These are phyloP conservation scores for Lasioglossum marginatum DNA, from an alignment of 2,888 invertebrate genomes.

Conservation along the genomic window DNA sequence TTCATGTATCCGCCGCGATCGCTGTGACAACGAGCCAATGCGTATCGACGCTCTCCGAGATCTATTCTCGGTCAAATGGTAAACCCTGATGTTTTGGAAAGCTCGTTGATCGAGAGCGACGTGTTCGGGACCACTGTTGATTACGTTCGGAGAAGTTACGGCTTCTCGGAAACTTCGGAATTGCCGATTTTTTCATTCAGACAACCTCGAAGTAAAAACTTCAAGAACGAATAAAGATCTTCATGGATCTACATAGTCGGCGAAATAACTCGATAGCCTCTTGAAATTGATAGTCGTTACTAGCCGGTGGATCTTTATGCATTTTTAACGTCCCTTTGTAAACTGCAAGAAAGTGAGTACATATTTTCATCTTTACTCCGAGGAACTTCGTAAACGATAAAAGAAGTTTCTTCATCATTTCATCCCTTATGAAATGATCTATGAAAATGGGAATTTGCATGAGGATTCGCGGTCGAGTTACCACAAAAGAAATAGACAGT, in stretches of 20 bases:
- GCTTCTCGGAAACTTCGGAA: background rate
- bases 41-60: background rate
- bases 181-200: background rate
- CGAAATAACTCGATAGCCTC: background rate
- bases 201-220: background rate
- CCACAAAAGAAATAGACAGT: constrained; percentile 1
- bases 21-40: background rate
- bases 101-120: too few relatives aligned
- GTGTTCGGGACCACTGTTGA: background rate
- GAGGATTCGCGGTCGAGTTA: background rate
- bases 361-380: background rate
- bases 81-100: background rate
- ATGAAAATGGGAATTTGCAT: constrained; percentile 6
- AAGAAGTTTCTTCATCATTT: background rate
- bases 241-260: background rate
- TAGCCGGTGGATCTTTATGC: background rate
- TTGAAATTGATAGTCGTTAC: background rate
- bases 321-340: background rate
- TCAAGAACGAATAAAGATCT: background rate
- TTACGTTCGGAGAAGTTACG: background rate
- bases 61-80: background rate
- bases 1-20: background rate
- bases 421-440: background rate
- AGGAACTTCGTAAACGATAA: background rate
- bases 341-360: constrained; percentile 2